phyloP scores from a whole-genome alignment of 2,888 invertebrate genomes.

The Ectropis crepuscularia region DNA sequence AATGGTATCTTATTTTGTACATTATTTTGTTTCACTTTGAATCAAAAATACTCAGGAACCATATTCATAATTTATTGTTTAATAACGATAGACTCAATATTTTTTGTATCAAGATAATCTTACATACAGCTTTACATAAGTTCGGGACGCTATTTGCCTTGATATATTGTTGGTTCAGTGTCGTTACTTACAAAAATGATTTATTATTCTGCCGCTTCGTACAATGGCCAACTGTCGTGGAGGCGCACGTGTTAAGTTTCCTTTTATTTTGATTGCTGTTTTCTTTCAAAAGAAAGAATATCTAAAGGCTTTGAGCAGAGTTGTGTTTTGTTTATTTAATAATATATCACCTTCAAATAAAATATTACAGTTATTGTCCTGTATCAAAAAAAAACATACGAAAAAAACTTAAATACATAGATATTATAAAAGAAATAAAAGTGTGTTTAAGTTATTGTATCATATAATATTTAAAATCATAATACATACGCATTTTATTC shows the following conservation, averaged over 20 bases:
- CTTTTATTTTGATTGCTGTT: constrained; percentile 3
- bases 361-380: no score
- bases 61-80: not conserved
- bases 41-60: not conserved
- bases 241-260: constrained; percentile 11
- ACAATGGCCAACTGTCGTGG: constrained; percentile 13
- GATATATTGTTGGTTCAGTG: constrained; percentile 53
- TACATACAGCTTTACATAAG: constrained; percentile 46
- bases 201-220: constrained; percentile 26
- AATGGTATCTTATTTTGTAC: no score
- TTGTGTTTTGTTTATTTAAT: no score
- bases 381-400: no score
- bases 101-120: constrained; percentile 46
- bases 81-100: not conserved
- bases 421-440: no score
- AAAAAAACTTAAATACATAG: no score
- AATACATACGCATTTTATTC: no score
- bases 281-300: not conserved
- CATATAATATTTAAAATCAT: no score
- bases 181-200: constrained; percentile 43
- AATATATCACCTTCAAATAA: no score
- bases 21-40: no score
- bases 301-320: not conserved
- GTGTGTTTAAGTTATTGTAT: no score
- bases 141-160: constrained; percentile 47